phyloP scores from a whole-genome alignment of 2,888 invertebrate genomes.

The Drosophila quinaria region DNA sequence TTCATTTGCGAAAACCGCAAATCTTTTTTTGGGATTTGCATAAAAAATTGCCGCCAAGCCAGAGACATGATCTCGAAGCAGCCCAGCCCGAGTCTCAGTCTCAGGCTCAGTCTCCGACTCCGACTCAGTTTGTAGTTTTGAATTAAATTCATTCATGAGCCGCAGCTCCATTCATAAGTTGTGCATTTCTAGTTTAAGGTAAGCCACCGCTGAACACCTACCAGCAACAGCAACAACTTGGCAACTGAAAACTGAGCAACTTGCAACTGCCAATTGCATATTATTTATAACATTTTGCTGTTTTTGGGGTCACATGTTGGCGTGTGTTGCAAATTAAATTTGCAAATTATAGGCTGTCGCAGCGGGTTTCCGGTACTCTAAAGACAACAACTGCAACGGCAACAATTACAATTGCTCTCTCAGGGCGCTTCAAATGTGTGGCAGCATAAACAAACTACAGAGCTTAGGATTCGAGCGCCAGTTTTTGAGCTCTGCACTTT shows the following conservation, averaged over 20 bases:
- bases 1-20: conserved; percentile 66
- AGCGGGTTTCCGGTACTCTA: conserved; percentile 72
- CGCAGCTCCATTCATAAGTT: conserved; percentile 63
- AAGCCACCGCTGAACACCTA: conserved; percentile 75
- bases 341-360: conserved; percentile 82
- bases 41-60: conserved; percentile 71
- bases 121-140: conserved; percentile 13
- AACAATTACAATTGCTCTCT: conserved; percentile 24
- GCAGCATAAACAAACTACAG: conserved; percentile 65
- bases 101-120: conserved; percentile 17
- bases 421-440: conserved; percentile 64
- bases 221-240: conserved; percentile 35
- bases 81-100: conserved; percentile 22
- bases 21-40: conserved; percentile 68
- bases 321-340: conserved; percentile 83
- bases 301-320: conserved; percentile 81
- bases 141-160: conserved; percentile 73
- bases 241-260: conserved; percentile 31
- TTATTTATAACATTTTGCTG: conserved; percentile 76
- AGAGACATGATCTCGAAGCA: conserved; percentile 27
- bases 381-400: conserved; percentile 2
- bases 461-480: conserved; percentile 43
- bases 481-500: conserved; percentile 63
- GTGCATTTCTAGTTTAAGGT: conserved; percentile 81
- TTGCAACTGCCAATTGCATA: conserved; percentile 61